Percentiles rank a stretch among this genome's conserved stretches.
Evolutionary conservation across 2,888 invertebrate species (phyloP).

Genomic region (Deilephila elpenor): DNA sequence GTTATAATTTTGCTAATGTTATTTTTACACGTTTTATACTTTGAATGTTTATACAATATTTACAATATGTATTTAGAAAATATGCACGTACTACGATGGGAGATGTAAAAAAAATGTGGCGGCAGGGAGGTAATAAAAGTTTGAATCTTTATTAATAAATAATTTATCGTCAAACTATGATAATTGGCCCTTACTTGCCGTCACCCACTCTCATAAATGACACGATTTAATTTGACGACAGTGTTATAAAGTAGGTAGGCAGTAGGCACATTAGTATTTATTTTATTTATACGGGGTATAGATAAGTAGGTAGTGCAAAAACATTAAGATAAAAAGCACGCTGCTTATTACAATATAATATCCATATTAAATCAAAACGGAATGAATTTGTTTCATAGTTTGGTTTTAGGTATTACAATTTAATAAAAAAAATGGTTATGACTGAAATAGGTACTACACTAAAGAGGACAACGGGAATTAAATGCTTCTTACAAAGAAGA

Average conservation of each 20-base stretch:
- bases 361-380: no score
- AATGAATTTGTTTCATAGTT: no score
- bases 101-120: neutral
- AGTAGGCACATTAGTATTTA: neutral
- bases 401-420: no score
- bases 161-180: no score
- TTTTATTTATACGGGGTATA: neutral
- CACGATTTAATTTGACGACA: neutral
- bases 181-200: no score
- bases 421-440: neutral
- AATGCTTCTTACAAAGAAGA: no score
- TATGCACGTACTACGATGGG: no score
- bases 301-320: neutral
- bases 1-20: slow-evolving; percentile 22
- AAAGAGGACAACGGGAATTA: no score
- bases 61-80: neutral
- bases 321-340: neutral
- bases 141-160: no score
- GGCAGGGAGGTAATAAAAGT: no score
- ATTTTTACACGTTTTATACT: slow-evolving; percentile 6
- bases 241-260: neutral
- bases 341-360: neutral
- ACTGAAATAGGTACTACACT: neutral
- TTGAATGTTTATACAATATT: neutral
- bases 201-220: no score